phyloP scores from a whole-genome alignment of 1,140 invertebrate species.

The Radopholus similis region DNA sequence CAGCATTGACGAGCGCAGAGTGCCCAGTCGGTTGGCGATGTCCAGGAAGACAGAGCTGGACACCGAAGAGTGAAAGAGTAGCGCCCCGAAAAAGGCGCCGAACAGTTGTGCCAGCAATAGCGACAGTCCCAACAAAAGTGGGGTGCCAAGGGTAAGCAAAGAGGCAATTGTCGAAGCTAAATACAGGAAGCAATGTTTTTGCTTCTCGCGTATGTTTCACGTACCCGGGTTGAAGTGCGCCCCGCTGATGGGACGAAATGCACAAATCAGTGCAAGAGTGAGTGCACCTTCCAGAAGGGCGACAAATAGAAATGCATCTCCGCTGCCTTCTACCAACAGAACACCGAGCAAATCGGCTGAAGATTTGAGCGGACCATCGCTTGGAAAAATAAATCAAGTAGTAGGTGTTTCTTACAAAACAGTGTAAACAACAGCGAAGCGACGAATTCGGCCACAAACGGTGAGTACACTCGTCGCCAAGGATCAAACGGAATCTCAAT shows the following conservation, averaged over 20 bases:
- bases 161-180: constrained; percentile 21
- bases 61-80: constrained; percentile 16
- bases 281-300: constrained; percentile 1
- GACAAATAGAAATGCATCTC: background rate
- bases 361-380: background rate
- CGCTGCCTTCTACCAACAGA: background rate
- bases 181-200: background rate
- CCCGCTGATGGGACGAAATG: background rate
- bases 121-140: constrained; percentile 17
- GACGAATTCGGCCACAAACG: constrained; percentile 23
- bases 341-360: constrained; percentile 19
- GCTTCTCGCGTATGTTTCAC: background rate
- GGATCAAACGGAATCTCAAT: constrained; percentile 3
- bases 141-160: constrained; percentile 12
- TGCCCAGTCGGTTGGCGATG: background rate
- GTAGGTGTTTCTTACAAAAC: constrained; percentile 2
- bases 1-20: constrained; percentile 4
- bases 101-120: constrained; percentile 32
- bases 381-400: background rate
- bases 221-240: constrained; percentile 21
- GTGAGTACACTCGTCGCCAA: constrained; percentile 20
- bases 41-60: constrained; percentile 11
- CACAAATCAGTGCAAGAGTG: background rate
- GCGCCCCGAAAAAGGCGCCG: constrained; percentile 29
- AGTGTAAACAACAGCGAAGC: constrained; percentile 22